These are phyloP conservation scores for Thaleichthys pacificus DNA, from an alignment of 2,797 vertebrate species.

Conservation along the genomic window DNA sequence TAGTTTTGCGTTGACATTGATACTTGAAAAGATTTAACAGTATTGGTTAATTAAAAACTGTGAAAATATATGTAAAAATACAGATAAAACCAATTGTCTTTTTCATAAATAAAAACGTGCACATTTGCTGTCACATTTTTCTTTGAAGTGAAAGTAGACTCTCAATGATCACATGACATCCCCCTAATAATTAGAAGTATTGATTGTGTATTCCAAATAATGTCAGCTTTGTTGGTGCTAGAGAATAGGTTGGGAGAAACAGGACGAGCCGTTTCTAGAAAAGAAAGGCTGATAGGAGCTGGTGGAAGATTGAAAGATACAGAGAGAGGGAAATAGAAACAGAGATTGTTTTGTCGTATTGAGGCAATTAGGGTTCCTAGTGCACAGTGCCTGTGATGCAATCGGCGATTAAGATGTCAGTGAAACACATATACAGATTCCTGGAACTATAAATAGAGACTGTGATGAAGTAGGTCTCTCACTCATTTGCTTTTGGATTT, in stretches of 20 bases:
- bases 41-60: slow-evolving; percentile 69
- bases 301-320: neutral
- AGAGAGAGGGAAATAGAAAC: neutral
- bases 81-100: slow-evolving; percentile 31
- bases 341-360: neutral
- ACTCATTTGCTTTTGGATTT: too few relatives aligned
- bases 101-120: slow-evolving; percentile 57
- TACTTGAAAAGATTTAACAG: slow-evolving; percentile 71
- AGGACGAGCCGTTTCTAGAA: neutral
- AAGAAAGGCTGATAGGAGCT: neutral
- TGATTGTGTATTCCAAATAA: neutral
- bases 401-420: too few relatives aligned
- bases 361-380: neutral
- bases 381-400: too few relatives aligned
- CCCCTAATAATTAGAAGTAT: neutral
- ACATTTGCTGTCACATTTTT: slow-evolving; percentile 35
- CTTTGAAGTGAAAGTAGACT: neutral
- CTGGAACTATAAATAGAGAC: too few relatives aligned
- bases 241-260: neutral
- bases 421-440: too few relatives aligned
- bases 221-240: neutral
- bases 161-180: neutral
- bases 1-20: slow-evolving; percentile 48
- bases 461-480: too few relatives aligned
- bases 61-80: slow-evolving; percentile 67